Evolutionary conservation across 2,113 vertebrate genomes (phyloP).

Genomic region (Plecturocebus donacophilus): DNA sequence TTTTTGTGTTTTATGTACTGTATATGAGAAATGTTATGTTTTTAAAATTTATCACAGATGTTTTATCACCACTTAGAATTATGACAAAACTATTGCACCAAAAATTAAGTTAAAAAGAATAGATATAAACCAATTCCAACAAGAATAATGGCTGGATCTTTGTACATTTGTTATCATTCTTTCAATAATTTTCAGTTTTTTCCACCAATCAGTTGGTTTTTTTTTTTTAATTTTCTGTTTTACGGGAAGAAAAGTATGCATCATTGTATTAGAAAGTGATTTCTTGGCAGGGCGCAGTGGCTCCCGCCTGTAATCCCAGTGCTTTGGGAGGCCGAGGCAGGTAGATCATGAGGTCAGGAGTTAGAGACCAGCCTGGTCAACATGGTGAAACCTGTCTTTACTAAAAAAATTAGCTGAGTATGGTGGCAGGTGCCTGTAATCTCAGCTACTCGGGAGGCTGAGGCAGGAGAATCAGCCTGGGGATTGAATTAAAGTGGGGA

Average conservation of each 20-base stretch:
- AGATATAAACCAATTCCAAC: not conserved
- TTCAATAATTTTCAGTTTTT: not conserved
- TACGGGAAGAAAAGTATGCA: not conserved
- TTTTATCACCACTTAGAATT: not conserved
- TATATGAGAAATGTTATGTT: not conserved
- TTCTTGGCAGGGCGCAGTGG: not conserved
- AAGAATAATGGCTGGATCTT: not conserved
- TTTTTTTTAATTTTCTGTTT: not conserved
- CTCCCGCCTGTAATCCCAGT: too few species aligned
- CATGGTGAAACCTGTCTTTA: too few species aligned
- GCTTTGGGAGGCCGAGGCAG: too few species aligned
- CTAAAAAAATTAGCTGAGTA: too few species aligned
- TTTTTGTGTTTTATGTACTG: not conserved
- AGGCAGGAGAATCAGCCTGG: too few species aligned
- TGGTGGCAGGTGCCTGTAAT: too few species aligned
- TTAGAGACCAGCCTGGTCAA: too few species aligned
- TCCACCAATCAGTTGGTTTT: not conserved
- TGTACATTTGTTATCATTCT: not conserved
- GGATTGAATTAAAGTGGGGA: too few species aligned
- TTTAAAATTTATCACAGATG: not conserved
- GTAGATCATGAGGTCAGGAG: too few species aligned
- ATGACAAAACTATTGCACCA: not conserved
- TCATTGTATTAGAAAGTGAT: not conserved
- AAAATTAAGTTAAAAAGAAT: conserved; percentile 3
- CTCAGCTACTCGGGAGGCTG: too few species aligned